Percentiles rank a stretch among this genome's conserved stretches.
Conservation (phyloP, 1,140 invertebrate species). For the Neodiprion pinetum region DNA sequence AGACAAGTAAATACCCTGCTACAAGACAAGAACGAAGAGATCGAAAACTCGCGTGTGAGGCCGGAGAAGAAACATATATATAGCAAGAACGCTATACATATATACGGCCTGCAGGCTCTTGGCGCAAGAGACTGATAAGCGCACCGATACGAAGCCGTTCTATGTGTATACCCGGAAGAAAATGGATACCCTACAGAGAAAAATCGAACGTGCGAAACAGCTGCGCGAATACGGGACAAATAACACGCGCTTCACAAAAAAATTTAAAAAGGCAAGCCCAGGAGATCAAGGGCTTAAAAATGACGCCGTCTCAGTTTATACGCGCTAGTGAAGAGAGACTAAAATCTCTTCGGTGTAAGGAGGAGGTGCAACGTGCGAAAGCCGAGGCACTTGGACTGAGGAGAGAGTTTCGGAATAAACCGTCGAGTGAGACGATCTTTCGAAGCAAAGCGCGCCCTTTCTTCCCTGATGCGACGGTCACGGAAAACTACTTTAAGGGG, state of each 20-base stretch:
- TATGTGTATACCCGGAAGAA: too few relatives aligned
- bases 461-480: not conserved
- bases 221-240: too few relatives aligned
- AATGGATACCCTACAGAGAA: too few relatives aligned
- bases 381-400: not conserved
- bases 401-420: not conserved
- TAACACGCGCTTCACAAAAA: not conserved
- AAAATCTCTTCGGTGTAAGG: not conserved
- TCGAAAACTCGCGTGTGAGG: too few relatives aligned
- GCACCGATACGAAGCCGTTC: too few relatives aligned
- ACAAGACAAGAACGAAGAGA: too few relatives aligned
- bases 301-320: conserved; percentile 10
- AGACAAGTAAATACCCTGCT: too few relatives aligned
- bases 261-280: conserved; percentile 1
- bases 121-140: too few relatives aligned
- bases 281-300: not conserved
- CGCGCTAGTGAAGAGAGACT: conserved; percentile 3
- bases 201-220: too few relatives aligned
- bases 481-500: conserved; percentile 1
- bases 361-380: not conserved
- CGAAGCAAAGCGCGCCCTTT: not conserved
- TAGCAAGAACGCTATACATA: too few relatives aligned
- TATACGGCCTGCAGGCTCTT: too few relatives aligned
- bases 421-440: not conserved
- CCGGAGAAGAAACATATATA: too few relatives aligned